Evolutionary conservation across 1,140 invertebrate genomes (phyloP), one percentile per base, ranked within the genome.

Genomic region (Leguminivora glycinivorella): DNA sequence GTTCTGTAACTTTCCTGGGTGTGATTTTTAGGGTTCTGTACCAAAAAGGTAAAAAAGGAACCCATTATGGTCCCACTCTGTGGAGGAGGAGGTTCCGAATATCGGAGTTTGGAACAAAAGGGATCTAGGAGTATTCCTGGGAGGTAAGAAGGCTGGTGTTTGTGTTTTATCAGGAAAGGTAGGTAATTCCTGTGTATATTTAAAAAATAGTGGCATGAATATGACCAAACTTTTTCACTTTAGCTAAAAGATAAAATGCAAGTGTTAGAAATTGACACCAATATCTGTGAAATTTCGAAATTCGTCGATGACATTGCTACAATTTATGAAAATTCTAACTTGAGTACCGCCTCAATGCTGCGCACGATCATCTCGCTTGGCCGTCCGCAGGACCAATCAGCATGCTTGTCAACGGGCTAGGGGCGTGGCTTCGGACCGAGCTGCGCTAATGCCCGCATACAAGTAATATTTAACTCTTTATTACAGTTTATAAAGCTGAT

Each of bases 291-390:
- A 70, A 43, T 58, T 70, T 70, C 56, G 69, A 52, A 70, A 60
- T 70, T 63, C 22, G 26, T 34, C 24, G 22, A 68, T 68, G 34
- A 68, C 67, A 68, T 43, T 68, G 67, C 71, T 40, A 68, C 72
- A 67, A 72, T 72, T 72, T 47, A 75, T 79, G 43, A 68, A 70
- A 76, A 78, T 75, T 71, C 43, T 24, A 56, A 56, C 14, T 1
- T 26, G 78, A 75, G 81, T 79, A 80, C 78, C 79, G 78, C 79
- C 80, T 75, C 67, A 75, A 78, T 77, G 82, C 75, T 88, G 89
- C 89, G 87, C 89, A 84, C 83, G 89, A 91, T 83, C 87, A 79
- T 83, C 83, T 75, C 76, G 74, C 77, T 80, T 79, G 79, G n/a
- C 58, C 75, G 82, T 70, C 70, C 69, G 72, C 43, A 71, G 76